Evolutionary conservation across 2,888 invertebrate species (phyloP).

Genomic region (Notocelia uddmanniana): DNA sequence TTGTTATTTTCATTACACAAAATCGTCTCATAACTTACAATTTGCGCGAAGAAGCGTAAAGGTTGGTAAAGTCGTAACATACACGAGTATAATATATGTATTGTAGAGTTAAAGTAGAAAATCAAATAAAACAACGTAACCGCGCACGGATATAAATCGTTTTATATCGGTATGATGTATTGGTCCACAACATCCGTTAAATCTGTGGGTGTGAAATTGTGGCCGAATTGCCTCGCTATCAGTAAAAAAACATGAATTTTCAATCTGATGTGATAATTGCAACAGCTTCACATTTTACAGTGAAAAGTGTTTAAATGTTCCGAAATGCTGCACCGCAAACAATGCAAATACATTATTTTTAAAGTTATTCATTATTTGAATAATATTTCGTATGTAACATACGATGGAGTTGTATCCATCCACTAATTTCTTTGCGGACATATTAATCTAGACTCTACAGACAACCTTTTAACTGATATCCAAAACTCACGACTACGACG

Average conservation of each 20-base stretch:
- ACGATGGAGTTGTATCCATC: not conserved
- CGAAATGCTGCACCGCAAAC: not conserved
- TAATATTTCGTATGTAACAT: not conserved
- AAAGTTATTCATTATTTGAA: slow-evolving; percentile 44
- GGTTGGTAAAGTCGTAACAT: slow-evolving; percentile 45
- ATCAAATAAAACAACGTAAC: slow-evolving; percentile 56
- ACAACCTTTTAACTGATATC: too few relatives aligned
- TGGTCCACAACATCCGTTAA: slow-evolving; percentile 60
- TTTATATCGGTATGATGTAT: slow-evolving; percentile 67
- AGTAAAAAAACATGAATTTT: slow-evolving; percentile 60
- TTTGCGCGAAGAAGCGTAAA: not conserved
- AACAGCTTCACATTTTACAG: slow-evolving; percentile 52
- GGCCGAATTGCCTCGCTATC: slow-evolving; percentile 53
- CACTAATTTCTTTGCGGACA: not conserved
- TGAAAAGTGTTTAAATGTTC: slow-evolving; percentile 2
- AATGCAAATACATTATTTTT: slow-evolving; percentile 41
- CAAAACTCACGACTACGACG: too few relatives aligned
- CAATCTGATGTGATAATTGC: slow-evolving; percentile 53
- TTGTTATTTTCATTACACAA: slow-evolving; percentile 69
- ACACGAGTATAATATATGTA: slow-evolving; percentile 51
- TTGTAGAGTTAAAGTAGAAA: slow-evolving; percentile 47
- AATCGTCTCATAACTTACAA: slow-evolving; percentile 33
- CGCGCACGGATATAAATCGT: slow-evolving; percentile 59
- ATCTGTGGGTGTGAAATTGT: slow-evolving; percentile 60
- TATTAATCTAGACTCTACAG: not conserved